phyloP scores from a whole-genome alignment of 2,113 vertebrate genomes.

The Tyrannus savana region DNA sequence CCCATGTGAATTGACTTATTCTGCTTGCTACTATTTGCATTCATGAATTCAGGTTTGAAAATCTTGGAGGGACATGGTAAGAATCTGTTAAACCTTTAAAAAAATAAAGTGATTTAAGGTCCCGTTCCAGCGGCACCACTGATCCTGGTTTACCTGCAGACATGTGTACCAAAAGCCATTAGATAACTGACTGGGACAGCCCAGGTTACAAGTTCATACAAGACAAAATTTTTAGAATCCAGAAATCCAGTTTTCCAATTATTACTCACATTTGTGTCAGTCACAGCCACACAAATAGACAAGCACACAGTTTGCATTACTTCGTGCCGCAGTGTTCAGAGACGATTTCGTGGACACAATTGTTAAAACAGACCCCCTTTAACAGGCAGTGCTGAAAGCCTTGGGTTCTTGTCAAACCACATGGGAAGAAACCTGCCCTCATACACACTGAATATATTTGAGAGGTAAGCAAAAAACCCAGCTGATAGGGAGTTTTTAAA shows the following conservation, averaged over 20 bases:
- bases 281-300: not conserved
- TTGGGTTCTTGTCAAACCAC: not conserved
- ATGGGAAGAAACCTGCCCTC: not conserved
- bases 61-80: not conserved
- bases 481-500: not conserved
- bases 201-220: not conserved
- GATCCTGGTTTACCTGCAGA: not conserved
- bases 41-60: not conserved
- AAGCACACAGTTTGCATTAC: not conserved
- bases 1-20: not conserved
- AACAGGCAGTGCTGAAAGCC: not conserved
- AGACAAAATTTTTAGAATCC: not conserved
- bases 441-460: not conserved
- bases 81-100: not conserved
- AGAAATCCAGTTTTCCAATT: not conserved
- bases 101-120: not conserved
- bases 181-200: not conserved
- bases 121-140: not conserved
- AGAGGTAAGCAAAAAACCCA: not conserved
- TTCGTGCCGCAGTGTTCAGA: rapidly evolving
- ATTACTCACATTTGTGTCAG: not conserved
- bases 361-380: not conserved
- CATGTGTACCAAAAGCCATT: not conserved
- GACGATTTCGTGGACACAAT: rapidly evolving
- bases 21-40: not conserved